Conservation (phyloP, 2,113 vertebrate species). For the Thoracochromis brauschi region DNA sequence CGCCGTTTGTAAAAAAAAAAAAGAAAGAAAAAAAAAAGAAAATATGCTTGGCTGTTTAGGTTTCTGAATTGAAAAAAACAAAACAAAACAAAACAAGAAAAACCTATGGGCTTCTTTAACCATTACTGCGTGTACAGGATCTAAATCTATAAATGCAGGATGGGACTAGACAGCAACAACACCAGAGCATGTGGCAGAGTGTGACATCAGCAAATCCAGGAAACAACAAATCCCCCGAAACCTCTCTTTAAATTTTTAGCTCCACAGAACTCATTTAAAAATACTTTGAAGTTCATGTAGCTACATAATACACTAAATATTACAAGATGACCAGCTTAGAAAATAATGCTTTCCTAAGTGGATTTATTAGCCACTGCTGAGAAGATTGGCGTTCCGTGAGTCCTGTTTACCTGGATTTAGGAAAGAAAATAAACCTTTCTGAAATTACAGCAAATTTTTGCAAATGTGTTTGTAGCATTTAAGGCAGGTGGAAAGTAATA, state of each 20-base stretch:
- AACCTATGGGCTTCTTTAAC: not conserved
- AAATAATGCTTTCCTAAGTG: not conserved
- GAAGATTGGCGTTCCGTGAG: not conserved
- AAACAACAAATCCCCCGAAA: not conserved
- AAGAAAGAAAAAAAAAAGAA: fast-evolving
- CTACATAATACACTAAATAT: not conserved
- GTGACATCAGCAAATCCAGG: not conserved
- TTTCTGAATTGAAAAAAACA: not conserved
- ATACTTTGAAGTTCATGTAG: not conserved
- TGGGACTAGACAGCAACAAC: not conserved
- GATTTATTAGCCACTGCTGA: not conserved
- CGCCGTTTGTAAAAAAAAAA: fast-evolving
- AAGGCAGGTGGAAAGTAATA: slow-evolving; percentile 45
- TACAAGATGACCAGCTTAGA: not conserved
- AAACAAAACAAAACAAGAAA: not conserved
- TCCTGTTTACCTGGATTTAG: slow-evolving; percentile 30
- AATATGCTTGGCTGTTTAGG: not conserved
- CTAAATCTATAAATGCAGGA: not conserved
- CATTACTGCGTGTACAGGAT: not conserved
- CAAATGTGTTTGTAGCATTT: slow-evolving; percentile 51
- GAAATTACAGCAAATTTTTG: slow-evolving; percentile 69
- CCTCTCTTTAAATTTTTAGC: not conserved
- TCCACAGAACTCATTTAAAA: not conserved
- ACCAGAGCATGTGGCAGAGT: not conserved
- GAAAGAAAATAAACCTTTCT: slow-evolving; percentile 56